Evolutionary conservation across 1,140 invertebrate species (phyloP).

Genomic region (Bacillus rossius): DNA sequence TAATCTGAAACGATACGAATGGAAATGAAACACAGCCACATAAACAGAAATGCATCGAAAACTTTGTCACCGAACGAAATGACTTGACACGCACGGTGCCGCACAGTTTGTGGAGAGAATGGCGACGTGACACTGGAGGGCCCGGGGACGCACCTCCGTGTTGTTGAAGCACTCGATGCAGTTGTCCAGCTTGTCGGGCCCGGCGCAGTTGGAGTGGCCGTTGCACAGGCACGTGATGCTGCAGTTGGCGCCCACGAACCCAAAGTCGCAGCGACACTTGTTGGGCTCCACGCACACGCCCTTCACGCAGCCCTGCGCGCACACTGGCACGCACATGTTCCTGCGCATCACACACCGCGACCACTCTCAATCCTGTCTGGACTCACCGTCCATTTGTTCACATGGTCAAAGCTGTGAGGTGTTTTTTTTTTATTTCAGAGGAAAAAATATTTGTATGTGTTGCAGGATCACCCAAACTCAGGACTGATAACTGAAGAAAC

Average conservation of each 20-base stretch:
- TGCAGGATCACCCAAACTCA: no score
- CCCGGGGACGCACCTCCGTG: conserved; percentile 62
- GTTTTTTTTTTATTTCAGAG: no score
- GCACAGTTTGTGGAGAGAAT: neutral
- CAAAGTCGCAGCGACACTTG: conserved; percentile 87
- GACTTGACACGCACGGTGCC: no score
- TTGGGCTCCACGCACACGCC: conserved; percentile 82
- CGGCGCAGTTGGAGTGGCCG: conserved; percentile 87
- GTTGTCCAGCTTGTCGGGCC: conserved; percentile 71
- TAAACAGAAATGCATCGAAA: no score
- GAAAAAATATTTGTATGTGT: no score
- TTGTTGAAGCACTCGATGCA: conserved; percentile 89
- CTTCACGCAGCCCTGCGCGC: conserved; percentile 82
- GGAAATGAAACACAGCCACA: no score
- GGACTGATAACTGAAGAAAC: no score
- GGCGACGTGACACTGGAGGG: neutral
- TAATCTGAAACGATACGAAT: no score
- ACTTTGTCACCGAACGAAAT: no score
- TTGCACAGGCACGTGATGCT: conserved; percentile 92
- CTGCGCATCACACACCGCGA: conserved; percentile 29
- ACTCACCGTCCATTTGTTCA: no score
- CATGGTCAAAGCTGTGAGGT: no score
- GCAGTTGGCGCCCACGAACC: conserved; percentile 91
- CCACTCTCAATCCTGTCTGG: no score
- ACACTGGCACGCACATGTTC: conserved; percentile 70